A percentile compares a stretch with the other conserved stretches of the same genome.
Evolutionary conservation across 1,140 invertebrate genomes (phyloP).

Genomic region (Scaptomyza pallida): DNA sequence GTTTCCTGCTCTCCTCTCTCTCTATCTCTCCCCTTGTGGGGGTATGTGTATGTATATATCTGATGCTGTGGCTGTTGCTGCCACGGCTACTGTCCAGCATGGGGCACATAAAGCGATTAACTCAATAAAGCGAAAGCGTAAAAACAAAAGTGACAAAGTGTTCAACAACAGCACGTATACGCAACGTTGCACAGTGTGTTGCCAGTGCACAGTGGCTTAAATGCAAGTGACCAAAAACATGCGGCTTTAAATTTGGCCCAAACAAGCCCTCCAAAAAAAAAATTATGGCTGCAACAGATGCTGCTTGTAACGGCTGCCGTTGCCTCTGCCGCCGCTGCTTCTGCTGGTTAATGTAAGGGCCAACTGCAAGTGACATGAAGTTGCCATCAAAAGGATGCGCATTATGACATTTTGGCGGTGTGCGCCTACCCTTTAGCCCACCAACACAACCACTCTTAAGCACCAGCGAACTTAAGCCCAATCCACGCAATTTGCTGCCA

Average conservation of each 20-base stretch:
- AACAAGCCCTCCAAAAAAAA: constrained; percentile 13
- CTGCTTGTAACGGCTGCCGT: too few species aligned
- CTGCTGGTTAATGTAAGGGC: constrained; percentile 12
- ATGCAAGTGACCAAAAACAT: constrained; percentile 58
- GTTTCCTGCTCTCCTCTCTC: too few species aligned
- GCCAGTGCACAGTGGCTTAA: constrained; percentile 33
- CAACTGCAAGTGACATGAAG: constrained; percentile 65
- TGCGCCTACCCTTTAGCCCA: background rate
- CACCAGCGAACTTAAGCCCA: constrained; percentile 19
- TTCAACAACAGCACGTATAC: constrained; percentile 24
- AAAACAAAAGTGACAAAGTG: constrained; percentile 75
- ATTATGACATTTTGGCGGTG: constrained; percentile 30
- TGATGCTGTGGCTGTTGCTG: constrained; percentile 2
- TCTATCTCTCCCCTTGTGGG: background rate
- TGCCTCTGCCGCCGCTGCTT: constrained; percentile 2
- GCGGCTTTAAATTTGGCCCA: constrained; percentile 43
- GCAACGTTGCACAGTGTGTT: background rate
- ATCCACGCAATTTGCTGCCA: constrained; percentile 15
- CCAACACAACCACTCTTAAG: background rate
- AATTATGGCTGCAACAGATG: constrained; percentile 5
- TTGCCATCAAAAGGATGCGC: constrained; percentile 23
- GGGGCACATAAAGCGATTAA: constrained; percentile 67
- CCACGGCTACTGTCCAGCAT: constrained; percentile 4
- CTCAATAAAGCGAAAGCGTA: constrained; percentile 73
- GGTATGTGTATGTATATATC: constrained; percentile 1